Evolutionary conservation across 2,113 vertebrate species (phyloP), one percentile per base, ranked within the genome.

Genomic region (Tetrao urogallus): DNA sequence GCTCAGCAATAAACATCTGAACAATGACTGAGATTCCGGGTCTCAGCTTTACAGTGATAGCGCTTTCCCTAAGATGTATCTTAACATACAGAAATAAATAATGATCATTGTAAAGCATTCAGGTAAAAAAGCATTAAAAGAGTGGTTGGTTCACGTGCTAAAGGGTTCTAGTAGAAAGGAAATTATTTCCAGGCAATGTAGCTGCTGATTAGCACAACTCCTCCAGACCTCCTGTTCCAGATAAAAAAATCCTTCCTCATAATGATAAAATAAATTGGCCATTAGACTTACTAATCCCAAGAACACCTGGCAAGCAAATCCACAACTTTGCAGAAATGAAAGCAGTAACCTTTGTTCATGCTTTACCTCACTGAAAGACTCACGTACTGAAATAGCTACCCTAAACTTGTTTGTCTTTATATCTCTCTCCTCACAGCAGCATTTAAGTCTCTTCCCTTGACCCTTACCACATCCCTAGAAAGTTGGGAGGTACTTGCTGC

Each of bases 121-220:
- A 25, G 15, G 9, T 38, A 42, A 30, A 63, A 42, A 85, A 81
- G 43, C 58, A 67, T 82, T 78, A 48, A 88, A 91, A 71, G 10
- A 50, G 25, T 58, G n/a, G 71, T 40, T 28, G 52, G 42, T 79
- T 38, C 36, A 9, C 54, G 20, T 56, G 40, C 77, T 84, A 63
- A 87, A 73, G 60, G 9, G 28, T 60, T 30, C 34, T 85, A 9
- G 57, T 88, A 78, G 50, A 84, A 87, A 77, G 34, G 36, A 78
- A 91, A 72, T 86, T 76, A 72, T 79, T 80, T 79, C 48, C 63
- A 79, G 67, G 74, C 28, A 79, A 28, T 24, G 32, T 79, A 90
- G 43, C 42, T 88, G 38, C 48, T 92, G 45, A 43, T 81, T 81
- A 79, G 52, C 36, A 75, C 34, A 88, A 14, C n/a, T 71, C 42